phyloP scores from a whole-genome alignment of 2,888 invertebrate genomes.

The Apamea anceps region DNA sequence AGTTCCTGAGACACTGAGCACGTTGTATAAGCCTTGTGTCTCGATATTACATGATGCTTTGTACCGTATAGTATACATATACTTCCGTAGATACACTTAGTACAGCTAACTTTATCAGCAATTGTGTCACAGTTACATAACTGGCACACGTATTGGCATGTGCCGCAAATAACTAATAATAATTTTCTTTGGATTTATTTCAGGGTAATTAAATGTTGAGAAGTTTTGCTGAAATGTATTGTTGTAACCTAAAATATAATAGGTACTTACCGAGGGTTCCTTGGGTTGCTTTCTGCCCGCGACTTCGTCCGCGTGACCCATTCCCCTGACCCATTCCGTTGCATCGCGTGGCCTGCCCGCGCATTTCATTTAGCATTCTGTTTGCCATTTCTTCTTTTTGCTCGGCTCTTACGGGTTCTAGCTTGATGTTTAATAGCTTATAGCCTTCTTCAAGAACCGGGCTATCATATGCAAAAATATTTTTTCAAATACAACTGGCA shows the following conservation, averaged over 20 bases:
- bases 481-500: no score
- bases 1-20: constrained; percentile 39
- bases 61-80: not conserved
- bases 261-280: no score
- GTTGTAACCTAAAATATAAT: not conserved
- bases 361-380: not conserved
- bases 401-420: not conserved
- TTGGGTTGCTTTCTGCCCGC: no score
- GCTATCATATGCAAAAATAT: not conserved
- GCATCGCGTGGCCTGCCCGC: no score
- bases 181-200: constrained; percentile 3
- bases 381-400: not conserved
- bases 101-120: constrained; percentile 24
- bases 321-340: not conserved
- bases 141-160: constrained; percentile 22
- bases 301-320: no score
- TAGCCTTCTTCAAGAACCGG: not conserved
- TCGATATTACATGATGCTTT: constrained; percentile 26
- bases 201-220: not conserved
- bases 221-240: constrained; percentile 18
- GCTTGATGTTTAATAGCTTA: not conserved
- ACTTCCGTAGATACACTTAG: constrained; percentile 3
- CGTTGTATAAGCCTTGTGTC: constrained; percentile 36
- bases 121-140: constrained; percentile 34
- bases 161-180: constrained; percentile 5